Conservation (phyloP, 2,797 vertebrate genomes). For the Ptychadena robeensis region DNA sequence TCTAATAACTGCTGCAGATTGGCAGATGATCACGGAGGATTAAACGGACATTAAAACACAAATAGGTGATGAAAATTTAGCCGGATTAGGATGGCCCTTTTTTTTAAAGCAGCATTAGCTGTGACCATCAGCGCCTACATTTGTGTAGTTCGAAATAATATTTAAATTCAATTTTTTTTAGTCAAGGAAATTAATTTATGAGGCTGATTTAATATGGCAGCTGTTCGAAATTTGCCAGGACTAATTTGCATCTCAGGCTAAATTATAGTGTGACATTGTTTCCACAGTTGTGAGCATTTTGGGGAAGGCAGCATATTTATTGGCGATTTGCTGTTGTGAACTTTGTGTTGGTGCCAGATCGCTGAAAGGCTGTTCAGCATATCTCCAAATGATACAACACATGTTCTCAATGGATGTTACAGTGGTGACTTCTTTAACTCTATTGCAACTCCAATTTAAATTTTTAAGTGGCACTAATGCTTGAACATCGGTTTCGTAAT, state of each 20-base stretch:
- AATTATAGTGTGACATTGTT: conserved; percentile 46
- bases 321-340: conserved; percentile 51
- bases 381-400: conserved; percentile 50
- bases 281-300: conserved; percentile 40
- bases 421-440: conserved; percentile 56
- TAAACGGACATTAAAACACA: not conserved
- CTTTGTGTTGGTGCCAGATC: conserved; percentile 31
- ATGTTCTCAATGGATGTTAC: conserved; percentile 53
- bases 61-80: not conserved
- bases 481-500: conserved; percentile 57
- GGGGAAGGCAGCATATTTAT: conserved; percentile 33
- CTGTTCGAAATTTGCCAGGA: conserved; percentile 44
- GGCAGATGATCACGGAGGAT: not conserved
- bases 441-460: conserved; percentile 58
- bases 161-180: conserved; percentile 14
- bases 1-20: not conserved
- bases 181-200: conserved; percentile 39
- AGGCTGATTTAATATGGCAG: conserved; percentile 47
- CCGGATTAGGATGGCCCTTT: not conserved
- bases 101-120: not conserved
- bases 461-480: conserved; percentile 58
- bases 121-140: not conserved
- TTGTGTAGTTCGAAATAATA: conserved; percentile 6
- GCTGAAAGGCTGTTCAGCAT: conserved; percentile 39
- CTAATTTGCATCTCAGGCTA: conserved; percentile 48